Evolutionary conservation across 2,797 vertebrate genomes (phyloP).

Genomic region (Hyperoplus immaculatus): DNA sequence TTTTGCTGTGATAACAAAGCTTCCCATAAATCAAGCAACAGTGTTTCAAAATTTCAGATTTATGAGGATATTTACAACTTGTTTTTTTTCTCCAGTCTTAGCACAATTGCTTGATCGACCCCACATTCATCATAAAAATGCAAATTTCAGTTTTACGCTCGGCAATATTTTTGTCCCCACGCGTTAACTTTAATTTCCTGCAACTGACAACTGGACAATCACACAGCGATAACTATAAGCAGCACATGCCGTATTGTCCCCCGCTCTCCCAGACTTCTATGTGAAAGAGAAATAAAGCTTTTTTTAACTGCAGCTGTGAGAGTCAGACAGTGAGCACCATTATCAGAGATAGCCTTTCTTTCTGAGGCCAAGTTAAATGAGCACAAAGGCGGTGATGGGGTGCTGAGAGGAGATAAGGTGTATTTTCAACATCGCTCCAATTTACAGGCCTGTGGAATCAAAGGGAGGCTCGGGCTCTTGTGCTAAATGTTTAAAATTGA

Average conservation of each 20-base stretch:
- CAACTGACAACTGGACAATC: background rate
- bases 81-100: background rate
- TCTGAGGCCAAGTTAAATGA: constrained; percentile 55
- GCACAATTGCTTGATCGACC: constrained; percentile 7
- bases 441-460: constrained; percentile 69
- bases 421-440: constrained; percentile 71
- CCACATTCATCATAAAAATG: constrained; percentile 14
- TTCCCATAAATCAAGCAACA: constrained; percentile 34
- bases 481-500: constrained; percentile 75
- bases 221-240: background rate
- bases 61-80: background rate
- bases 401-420: constrained; percentile 74
- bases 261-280: constrained; percentile 2
- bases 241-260: background rate
- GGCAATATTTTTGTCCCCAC: background rate
- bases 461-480: constrained; percentile 53
- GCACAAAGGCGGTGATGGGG: constrained; percentile 69
- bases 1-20: constrained; percentile 23
- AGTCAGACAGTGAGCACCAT: constrained; percentile 54
- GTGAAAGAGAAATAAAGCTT: constrained; percentile 46
- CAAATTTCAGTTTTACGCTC: constrained; percentile 6
- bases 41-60: background rate
- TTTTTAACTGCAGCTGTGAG: constrained; percentile 62
- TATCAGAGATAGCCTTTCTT: constrained; percentile 68
- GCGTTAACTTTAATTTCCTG: constrained; percentile 2